Conservation (phyloP, 2,888 invertebrate genomes). For the Gastrophysa polygoni region DNA sequence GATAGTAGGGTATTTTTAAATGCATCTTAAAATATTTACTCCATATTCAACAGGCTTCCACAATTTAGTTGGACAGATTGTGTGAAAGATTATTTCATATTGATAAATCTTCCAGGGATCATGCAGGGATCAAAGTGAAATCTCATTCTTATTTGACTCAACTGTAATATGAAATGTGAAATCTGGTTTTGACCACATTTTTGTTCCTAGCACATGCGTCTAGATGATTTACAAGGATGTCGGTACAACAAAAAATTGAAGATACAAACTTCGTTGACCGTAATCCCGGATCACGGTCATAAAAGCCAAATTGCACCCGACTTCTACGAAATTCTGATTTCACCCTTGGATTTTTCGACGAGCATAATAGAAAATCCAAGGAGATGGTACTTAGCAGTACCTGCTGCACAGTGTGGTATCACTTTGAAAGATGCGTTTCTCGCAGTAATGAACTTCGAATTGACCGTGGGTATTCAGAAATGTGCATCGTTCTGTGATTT, state of each 20-base stretch:
- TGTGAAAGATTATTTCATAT: too few species aligned
- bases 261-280: not conserved
- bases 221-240: not conserved
- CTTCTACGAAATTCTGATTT: conserved; percentile 40
- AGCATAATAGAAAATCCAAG: conserved; percentile 16
- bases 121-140: too few species aligned
- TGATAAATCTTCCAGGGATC: too few species aligned
- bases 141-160: too few species aligned
- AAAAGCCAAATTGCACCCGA: conserved; percentile 15
- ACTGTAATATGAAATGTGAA: too few species aligned
- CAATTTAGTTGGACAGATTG: too few species aligned
- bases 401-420: conserved; percentile 9
- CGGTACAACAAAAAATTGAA: not conserved
- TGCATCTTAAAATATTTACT: too few species aligned
- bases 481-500: too few species aligned
- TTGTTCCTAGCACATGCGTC: not conserved
- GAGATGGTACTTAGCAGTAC: conserved; percentile 2
- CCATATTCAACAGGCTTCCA: too few species aligned
- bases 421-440: not conserved
- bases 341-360: conserved; percentile 31
- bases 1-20: too few species aligned
- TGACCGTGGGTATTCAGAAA: too few species aligned
- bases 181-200: not conserved
- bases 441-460: not conserved
- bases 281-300: conserved; percentile 11